A percentile compares a stretch with the other conserved stretches of the same genome.
phyloP scores from a whole-genome alignment of 2,888 invertebrate genomes.

The Lasioglossum marginatum region DNA sequence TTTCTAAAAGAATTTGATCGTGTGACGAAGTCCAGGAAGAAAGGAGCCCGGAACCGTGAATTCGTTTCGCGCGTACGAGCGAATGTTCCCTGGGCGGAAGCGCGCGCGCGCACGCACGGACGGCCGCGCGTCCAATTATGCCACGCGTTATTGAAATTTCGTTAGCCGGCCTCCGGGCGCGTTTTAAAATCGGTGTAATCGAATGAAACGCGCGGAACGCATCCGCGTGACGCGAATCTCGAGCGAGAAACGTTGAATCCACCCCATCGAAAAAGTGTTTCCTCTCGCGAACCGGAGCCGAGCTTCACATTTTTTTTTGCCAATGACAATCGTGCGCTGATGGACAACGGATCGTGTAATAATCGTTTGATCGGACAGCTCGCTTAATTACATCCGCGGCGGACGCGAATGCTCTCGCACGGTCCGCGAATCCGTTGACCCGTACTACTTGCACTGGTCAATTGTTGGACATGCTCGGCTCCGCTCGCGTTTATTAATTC shows the following conservation, averaged over 20 bases:
- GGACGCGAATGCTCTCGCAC: neutral
- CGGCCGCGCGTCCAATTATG: slow-evolving; percentile 36
- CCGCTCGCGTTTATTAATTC: neutral
- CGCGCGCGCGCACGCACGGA: neutral
- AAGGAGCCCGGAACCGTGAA: neutral
- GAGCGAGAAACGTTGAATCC: neutral
- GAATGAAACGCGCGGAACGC: slow-evolving; percentile 50
- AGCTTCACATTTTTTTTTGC: neutral
- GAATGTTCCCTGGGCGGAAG: neutral
- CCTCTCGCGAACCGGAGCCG: slow-evolving; percentile 9
- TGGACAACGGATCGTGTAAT: neutral
- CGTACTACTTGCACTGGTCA: neutral
- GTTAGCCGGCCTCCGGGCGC: slow-evolving; percentile 15
- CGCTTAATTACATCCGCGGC: neutral
- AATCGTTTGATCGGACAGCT: neutral
- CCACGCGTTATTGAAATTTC: slow-evolving; percentile 55
- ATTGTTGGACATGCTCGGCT: neutral
- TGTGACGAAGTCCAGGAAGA: neutral
- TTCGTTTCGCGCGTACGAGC: neutral
- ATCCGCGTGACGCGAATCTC: slow-evolving; percentile 53
- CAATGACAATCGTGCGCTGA: neutral
- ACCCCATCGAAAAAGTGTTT: neutral
- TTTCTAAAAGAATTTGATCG: neutral
- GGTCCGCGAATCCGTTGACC: neutral
- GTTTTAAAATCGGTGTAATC: slow-evolving; percentile 54